Conservation (phyloP, 2,888 invertebrate species). For the Drosophila mimetica region DNA sequence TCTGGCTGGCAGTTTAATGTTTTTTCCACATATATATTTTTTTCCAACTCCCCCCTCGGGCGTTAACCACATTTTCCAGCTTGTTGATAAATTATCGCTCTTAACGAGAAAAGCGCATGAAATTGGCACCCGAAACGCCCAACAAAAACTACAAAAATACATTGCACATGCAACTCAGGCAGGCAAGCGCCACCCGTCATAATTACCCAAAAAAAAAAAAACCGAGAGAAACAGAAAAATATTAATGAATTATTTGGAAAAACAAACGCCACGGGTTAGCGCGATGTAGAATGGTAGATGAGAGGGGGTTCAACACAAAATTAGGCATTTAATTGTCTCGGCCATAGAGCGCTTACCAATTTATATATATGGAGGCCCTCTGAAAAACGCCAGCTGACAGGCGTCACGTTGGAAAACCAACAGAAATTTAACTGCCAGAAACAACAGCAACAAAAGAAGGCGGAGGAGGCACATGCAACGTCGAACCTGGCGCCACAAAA, state of each 20-base stretch:
- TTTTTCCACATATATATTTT: background rate
- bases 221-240: slow-evolving; percentile 64
- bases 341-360: slow-evolving; percentile 36
- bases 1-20: background rate
- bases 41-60: slow-evolving; percentile 6
- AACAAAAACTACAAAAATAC: slow-evolving; percentile 15
- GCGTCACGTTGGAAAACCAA: slow-evolving; percentile 76
- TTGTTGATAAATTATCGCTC: slow-evolving; percentile 46
- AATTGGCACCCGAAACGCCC: slow-evolving; percentile 35
- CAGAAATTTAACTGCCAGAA: slow-evolving; percentile 72
- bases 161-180: slow-evolving; percentile 73
- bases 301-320: slow-evolving; percentile 56
- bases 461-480: slow-evolving; percentile 64
- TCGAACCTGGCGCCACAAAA: slow-evolving; percentile 52
- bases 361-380: slow-evolving; percentile 16
- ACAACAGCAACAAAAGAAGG: slow-evolving; percentile 1
- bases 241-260: slow-evolving; percentile 84
- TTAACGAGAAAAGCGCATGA: slow-evolving; percentile 51
- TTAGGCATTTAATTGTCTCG: slow-evolving; percentile 80
- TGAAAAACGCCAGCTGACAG: slow-evolving; percentile 73
- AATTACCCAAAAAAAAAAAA: slow-evolving; percentile 67
- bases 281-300: background rate
- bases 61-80: slow-evolving; percentile 21
- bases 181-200: slow-evolving; percentile 74
- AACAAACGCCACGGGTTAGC: slow-evolving; percentile 55